A percentile compares a stretch with the other conserved stretches of the same genome.
These are phyloP conservation scores for Diprion similis DNA, from an alignment of 1,140 invertebrate genomes.

Conservation along the genomic window DNA sequence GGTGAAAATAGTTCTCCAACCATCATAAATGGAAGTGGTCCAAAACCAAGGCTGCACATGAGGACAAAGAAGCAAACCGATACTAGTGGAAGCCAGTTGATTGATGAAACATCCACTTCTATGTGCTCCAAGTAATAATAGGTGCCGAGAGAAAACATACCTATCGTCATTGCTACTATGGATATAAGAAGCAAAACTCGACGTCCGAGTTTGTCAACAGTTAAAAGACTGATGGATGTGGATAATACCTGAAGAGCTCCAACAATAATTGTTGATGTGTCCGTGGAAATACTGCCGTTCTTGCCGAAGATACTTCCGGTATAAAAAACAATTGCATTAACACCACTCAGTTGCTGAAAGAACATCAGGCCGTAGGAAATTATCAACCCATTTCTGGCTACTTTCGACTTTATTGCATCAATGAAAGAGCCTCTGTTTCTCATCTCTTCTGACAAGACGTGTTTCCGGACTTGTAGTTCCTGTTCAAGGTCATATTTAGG, in stretches of 20 bases:
- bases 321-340: conserved; percentile 88
- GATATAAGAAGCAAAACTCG: conserved; percentile 74
- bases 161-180: conserved; percentile 67
- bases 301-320: conserved; percentile 74
- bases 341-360: conserved; percentile 85
- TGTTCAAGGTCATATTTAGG: conserved; percentile 69
- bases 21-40: conserved; percentile 83
- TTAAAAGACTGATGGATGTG: conserved; percentile 71
- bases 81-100: conserved; percentile 76
- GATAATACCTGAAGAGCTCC: conserved; percentile 80
- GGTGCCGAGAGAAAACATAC: conserved; percentile 67
- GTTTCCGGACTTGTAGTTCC: conserved; percentile 66
- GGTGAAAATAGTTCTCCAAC: conserved; percentile 77
- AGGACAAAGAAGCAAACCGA: conserved; percentile 78
- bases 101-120: conserved; percentile 57
- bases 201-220: conserved; percentile 82
- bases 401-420: conserved; percentile 65
- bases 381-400: conserved; percentile 71
- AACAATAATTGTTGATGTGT: conserved; percentile 71
- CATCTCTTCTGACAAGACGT: conserved; percentile 63
- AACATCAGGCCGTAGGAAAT: conserved; percentile 83
- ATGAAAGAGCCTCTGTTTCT: conserved; percentile 62
- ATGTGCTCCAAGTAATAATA: conserved; percentile 69
- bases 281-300: conserved; percentile 62
- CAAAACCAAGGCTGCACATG: conserved; percentile 79